Evolutionary conservation across 2,888 invertebrate species (phyloP), one percentile per base, ranked within the genome.

Genomic region (Cephus pygmeus): DNA sequence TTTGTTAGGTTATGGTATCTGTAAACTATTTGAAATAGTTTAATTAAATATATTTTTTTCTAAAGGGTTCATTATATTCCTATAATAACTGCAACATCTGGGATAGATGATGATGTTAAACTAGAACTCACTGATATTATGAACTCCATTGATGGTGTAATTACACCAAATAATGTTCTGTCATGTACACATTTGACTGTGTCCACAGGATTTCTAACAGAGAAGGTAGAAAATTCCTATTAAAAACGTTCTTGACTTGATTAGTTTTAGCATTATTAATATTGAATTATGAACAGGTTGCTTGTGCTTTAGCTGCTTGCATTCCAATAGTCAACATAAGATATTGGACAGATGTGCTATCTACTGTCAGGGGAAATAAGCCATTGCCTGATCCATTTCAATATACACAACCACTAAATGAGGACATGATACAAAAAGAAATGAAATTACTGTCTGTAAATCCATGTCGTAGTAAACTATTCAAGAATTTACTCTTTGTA

Each of bases 311-410:
- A 23, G 79, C 79, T 12, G 73, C 75, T 34, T 40, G 71, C 35
- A 78, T 78, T 31, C 36, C 79, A 12, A 76, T 79, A 40, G 76
- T 79, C 12, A 71, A 74, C 40, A 68, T 69, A 40, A 71, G 11
- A 12, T 79, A 79, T 76, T 79, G 79, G 79, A 75, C 75, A 69
- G 79, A 69, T 15, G 34, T 79, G 33, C n/a, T n/a, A n/a, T 11
- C 23, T 68, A 76, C 79, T 40, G 3, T 73, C 3, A n/a, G 12
- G 4, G 76, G 36, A 69, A 75, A 15, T 1, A 75, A 79, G 12
- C 56, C 35, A 79, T 79, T 79, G 33, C 79, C 79, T 12, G 11
- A 79, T 73, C 35, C 73, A 11, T 68, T 56, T 9, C 12, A 79
- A 33, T 79, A 74, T 71, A 30, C 75, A 15, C 78, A 77, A 23